Evolutionary conservation across 2,113 vertebrate species (phyloP), one percentile per base, ranked within the genome.

Genomic region (Dasyurus viverrinus): DNA sequence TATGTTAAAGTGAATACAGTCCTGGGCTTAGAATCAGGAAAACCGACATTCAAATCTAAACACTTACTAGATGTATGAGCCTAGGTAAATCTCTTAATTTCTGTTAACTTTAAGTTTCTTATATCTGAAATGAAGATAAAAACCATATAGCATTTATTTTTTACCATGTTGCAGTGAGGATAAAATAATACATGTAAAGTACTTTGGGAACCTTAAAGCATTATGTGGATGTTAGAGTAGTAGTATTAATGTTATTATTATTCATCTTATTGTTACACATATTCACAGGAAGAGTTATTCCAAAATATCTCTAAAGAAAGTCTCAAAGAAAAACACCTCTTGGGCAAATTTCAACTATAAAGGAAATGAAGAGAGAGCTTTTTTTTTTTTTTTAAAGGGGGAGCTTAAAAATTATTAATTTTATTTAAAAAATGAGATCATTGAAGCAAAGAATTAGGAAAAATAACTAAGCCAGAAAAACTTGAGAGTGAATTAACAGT

Each of bases 21-120:
- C 24, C 2, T 36, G 89, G 84, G 7, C 53, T 90, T 89, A 30
- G 89, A 54, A n/a, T 76, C 22, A 27, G 53, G 25, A 93, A 16
- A 92, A 92, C 52, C 76, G 48, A 19, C 26, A 2, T 36, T 53
- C 30, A 47, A 36, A 92, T 25, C 53, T 48, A 48, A 23, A 19
- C 95, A 92, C 55, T 89, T 48, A 55, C 93, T 94, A 60, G 89
- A 47, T 57, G 55, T 60, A 11, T 11, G 47, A 27, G 12, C 26
- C 46, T 57, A 25, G 24, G 55, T 91, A 95, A 91, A 7, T 52
- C 54, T 24, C 10, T 91, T 89, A 90, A 91, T 25, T 9, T 42
- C 42, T 47, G 47, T 91, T 27, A 92, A 2, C 53, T 92, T 53
- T 26, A 89, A 89, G 60, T 93, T 93, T 96, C 54, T 89, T 19